A percentile compares a stretch with the other conserved stretches of the same genome.
Evolutionary conservation across 2,888 invertebrate species (phyloP).

Genomic region (Noctua comes): DNA sequence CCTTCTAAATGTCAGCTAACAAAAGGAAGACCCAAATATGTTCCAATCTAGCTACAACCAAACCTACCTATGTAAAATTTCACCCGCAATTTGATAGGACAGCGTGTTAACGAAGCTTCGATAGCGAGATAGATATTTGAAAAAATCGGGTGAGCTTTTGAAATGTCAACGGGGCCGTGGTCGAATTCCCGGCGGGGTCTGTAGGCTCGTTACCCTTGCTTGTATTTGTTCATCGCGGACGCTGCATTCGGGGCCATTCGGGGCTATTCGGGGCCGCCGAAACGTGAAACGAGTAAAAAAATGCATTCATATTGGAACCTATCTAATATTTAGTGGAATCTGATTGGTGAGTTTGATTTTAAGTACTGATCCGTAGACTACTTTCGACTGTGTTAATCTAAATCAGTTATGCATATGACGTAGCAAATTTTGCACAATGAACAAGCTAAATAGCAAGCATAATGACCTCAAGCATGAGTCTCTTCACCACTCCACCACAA

Average conservation of each 20-base stretch:
- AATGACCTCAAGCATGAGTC: background rate
- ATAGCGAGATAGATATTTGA: slow-evolving; percentile 42
- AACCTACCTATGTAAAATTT: slow-evolving; percentile 10
- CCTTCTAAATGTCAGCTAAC: background rate
- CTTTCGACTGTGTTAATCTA: background rate
- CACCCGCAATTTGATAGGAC: slow-evolving; percentile 43
- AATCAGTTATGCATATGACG: background rate
- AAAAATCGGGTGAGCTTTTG: slow-evolving; percentile 45
- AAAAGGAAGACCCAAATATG: background rate
- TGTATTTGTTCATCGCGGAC: slow-evolving; percentile 70
- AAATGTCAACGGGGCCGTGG: slow-evolving; percentile 55
- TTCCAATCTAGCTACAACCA: background rate
- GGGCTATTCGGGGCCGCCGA: slow-evolving; percentile 8
- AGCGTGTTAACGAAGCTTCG: slow-evolving; percentile 52
- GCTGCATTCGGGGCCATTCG: slow-evolving; percentile 32
- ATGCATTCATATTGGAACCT: background rate
- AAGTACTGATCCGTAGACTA: background rate
- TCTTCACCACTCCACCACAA: background rate
- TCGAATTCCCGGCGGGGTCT: slow-evolving; percentile 50
- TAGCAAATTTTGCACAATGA: too few relatives aligned
- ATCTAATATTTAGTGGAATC: slow-evolving; percentile 16
- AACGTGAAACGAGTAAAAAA: slow-evolving; percentile 1
- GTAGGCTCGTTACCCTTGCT: slow-evolving; percentile 72
- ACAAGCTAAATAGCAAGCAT: background rate
- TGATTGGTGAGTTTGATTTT: slow-evolving; percentile 18